Percentiles rank a stretch among this genome's conserved stretches.
These are phyloP conservation scores for Contarinia nasturtii DNA, from an alignment of 1,140 invertebrate genomes.

Conservation along the genomic window DNA sequence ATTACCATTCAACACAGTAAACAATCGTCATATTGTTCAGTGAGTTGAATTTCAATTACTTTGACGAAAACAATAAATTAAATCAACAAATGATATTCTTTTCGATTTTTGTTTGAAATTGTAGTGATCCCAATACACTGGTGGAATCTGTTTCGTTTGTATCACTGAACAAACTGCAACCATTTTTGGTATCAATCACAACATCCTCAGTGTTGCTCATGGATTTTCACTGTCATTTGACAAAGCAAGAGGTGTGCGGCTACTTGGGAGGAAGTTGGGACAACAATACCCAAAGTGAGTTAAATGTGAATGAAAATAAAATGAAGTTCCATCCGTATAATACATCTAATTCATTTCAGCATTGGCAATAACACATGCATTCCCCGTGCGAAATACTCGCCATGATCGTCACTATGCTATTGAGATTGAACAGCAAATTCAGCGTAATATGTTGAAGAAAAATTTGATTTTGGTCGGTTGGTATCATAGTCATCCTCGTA, in stretches of 20 bases:
- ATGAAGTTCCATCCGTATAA: neutral
- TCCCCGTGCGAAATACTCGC: slow-evolving; percentile 69
- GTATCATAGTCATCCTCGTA: slow-evolving; percentile 92
- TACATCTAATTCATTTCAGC: slow-evolving; percentile 32
- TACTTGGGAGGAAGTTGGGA: slow-evolving; percentile 91
- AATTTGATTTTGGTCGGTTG: slow-evolving; percentile 73
- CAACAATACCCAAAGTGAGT: slow-evolving; percentile 78
- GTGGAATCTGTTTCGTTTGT: slow-evolving; percentile 77
- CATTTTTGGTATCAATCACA: slow-evolving; percentile 73
- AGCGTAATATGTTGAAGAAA: slow-evolving; percentile 58
- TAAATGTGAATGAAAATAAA: no score
- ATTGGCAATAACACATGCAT: slow-evolving; percentile 69
- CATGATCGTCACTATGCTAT: slow-evolving; percentile 51
- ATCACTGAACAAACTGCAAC: slow-evolving; percentile 73
- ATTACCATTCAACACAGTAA: slow-evolving; percentile 45
- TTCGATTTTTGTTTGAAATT: slow-evolving; percentile 14
- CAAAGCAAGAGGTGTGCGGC: slow-evolving; percentile 79
- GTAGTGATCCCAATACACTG: slow-evolving; percentile 69
- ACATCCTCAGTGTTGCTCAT: slow-evolving; percentile 75
- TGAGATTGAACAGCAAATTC: slow-evolving; percentile 62
- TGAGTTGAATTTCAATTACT: slow-evolving; percentile 25
- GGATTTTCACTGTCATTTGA: slow-evolving; percentile 86
- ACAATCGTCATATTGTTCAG: slow-evolving; percentile 48
- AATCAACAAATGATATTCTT: neutral
- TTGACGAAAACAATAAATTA: no score